Evolutionary conservation across 1,140 invertebrate species (phyloP), one percentile per base, ranked within the genome.

Genomic region (Drosophila grimshawi): DNA sequence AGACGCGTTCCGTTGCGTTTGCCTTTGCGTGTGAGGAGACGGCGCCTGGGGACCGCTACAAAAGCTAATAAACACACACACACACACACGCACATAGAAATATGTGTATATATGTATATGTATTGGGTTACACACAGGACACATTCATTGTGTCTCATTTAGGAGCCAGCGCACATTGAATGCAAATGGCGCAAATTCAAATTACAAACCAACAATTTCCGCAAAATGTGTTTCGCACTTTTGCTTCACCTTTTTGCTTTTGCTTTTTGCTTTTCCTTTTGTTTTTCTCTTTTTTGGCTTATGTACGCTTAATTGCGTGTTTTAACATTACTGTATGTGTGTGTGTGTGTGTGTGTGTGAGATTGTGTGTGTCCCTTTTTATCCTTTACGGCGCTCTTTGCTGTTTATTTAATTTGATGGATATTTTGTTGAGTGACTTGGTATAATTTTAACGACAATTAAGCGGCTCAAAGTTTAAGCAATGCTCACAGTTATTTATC

Each of bases 121-220:
- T 65, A 46, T 56, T 48, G 41, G 43, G 52, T 41, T 19, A 19
- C 19, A 27, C 48, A 37, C 65, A 81, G 75, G 70, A 82, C 80
- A 82, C 67, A 81, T 71, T 81, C 63, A 82, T 83, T 83, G 77
- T 83, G 77, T 85, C 65, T 74, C 73, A 85, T 81, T 81, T 73
- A 64, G 51, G 60, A 19, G 52, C 30, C 48, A 43, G 3, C 48
- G 33, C 66, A 59, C 74, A 77, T 80, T 77, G 73, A 80, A 77
- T 77, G 69, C 68, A 85, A 85, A 85, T 74, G 74, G 74, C 63
- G 65, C 69, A 80, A 85, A 85, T 78, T 75, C 59, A 82, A 78
- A 85, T 75, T 81, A 83, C 59, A 85, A 85, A 78, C 68, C 76
- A 79, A 83, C 80, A 79, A 79, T 72, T 82, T 83, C 80, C 76